Percentiles rank a stretch among this genome's conserved stretches.
phyloP scores from a whole-genome alignment of 2,113 vertebrate genomes.

The Tauraco erythrolophus region DNA sequence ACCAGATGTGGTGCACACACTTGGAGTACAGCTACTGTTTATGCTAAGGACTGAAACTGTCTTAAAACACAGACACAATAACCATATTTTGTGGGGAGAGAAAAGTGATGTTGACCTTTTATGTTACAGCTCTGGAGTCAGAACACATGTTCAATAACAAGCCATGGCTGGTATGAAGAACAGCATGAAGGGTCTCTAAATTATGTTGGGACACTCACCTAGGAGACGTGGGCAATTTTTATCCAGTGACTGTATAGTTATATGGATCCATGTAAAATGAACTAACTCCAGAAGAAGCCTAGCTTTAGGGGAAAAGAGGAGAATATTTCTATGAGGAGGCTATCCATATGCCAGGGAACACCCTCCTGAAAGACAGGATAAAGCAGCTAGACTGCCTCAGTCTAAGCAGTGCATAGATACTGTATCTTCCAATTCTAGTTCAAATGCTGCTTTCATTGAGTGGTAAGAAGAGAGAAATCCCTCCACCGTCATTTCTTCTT shows the following conservation, averaged over 20 bases:
- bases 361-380: neutral
- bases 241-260: neutral
- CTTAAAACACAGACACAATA: neutral
- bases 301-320: neutral
- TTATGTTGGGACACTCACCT: neutral
- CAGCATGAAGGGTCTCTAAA: rapidly evolving
- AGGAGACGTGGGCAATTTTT: neutral
- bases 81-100: neutral
- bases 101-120: neutral
- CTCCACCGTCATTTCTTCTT: neutral
- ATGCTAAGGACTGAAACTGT: neutral
- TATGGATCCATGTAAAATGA: neutral
- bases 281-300: neutral
- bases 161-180: rapidly evolving
- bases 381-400: neutral
- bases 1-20: rapidly evolving
- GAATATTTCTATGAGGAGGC: neutral
- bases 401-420: rapidly evolving
- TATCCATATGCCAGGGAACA: neutral
- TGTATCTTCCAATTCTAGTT: neutral
- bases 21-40: neutral
- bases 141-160: neutral
- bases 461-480: neutral
- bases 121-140: neutral
- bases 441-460: neutral